phyloP scores from a whole-genome alignment of 2,113 vertebrate species.

The Balaeniceps rex region DNA sequence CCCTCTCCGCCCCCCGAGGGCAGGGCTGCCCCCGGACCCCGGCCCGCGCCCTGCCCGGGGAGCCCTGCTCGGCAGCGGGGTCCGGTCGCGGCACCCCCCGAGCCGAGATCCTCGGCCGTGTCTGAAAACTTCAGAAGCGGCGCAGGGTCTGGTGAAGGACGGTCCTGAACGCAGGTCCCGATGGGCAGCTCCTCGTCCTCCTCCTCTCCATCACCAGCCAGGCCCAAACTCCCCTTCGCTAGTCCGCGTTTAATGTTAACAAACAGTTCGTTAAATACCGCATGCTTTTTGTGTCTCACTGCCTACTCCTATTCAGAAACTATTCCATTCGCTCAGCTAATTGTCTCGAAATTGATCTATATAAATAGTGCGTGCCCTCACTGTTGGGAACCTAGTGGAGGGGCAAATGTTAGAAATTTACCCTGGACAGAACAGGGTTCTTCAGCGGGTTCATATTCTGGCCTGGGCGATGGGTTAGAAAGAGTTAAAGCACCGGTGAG shows the following conservation, averaged over 20 bases:
- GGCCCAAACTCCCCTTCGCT: neutral
- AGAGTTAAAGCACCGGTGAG: neutral
- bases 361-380: neutral
- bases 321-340: neutral
- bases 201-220: neutral
- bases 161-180: neutral
- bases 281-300: neutral
- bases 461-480: neutral
- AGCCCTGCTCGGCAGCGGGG: neutral
- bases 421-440: neutral
- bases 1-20: neutral
- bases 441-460: accelerated
- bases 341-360: neutral
- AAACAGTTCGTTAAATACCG: neutral
- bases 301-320: neutral
- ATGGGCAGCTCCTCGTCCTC: neutral
- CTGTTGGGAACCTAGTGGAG: neutral
- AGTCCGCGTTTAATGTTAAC: neutral
- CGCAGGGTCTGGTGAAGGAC: neutral
- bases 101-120: neutral
- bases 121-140: neutral
- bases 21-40: neutral
- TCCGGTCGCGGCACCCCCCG: too few species aligned
- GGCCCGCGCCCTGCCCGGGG: too few species aligned
- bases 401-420: neutral